Evolutionary conservation across 92 coral and sea anemone genomes (phyloP).

Genomic region (Desmophyllum pertusum): DNA sequence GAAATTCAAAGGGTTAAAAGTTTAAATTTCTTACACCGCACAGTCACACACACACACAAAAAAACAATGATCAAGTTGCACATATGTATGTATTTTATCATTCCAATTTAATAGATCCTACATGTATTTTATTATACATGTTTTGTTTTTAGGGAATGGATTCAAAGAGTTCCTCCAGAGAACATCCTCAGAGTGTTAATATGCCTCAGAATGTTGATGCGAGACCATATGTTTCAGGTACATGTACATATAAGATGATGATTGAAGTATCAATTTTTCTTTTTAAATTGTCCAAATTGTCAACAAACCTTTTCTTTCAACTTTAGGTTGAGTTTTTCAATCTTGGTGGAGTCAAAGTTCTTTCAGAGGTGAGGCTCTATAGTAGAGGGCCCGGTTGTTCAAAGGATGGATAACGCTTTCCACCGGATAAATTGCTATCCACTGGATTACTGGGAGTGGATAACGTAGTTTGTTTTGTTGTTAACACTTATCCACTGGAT

Average conservation of each 20-base stretch:
- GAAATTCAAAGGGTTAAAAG: no score
- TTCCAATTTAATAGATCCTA: background rate
- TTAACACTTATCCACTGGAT: no score
- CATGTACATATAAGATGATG: slow-evolving; percentile 39
- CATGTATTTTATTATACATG: background rate
- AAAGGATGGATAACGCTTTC: no score
- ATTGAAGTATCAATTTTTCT: background rate
- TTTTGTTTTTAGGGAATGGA: slow-evolving; percentile 80
- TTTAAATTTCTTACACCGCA: no score
- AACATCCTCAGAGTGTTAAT: slow-evolving; percentile 89
- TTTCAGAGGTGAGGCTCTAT: slow-evolving; percentile 82
- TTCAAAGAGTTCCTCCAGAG: slow-evolving; percentile 83
- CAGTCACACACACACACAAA: no score
- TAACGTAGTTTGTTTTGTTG: no score
- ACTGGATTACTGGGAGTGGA: no score
- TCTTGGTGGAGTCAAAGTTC: slow-evolving; percentile 96
- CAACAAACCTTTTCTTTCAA: background rate
- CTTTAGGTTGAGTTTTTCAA: slow-evolving; percentile 82
- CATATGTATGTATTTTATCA: background rate
- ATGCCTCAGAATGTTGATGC: slow-evolving; percentile 94
- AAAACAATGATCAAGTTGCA: no score
- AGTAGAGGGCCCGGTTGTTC: no score
- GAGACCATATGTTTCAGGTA: slow-evolving; percentile 92
- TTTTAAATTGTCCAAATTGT: background rate
- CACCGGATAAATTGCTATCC: no score